Percentiles rank a stretch among this genome's conserved stretches.
phyloP scores from a whole-genome alignment of 2,888 invertebrate species.

The Anoncus sp. region DNA sequence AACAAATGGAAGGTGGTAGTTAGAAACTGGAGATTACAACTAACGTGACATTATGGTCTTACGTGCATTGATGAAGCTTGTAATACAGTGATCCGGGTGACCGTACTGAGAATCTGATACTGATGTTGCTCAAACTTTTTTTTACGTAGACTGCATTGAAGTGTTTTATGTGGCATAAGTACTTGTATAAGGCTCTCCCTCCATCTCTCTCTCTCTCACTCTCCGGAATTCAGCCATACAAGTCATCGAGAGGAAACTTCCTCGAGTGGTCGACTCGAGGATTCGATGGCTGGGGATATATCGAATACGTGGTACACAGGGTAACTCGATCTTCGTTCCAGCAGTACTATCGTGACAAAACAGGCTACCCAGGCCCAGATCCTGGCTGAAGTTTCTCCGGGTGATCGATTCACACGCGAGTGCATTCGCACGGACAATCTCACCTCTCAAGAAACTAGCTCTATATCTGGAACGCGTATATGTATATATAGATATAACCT shows the following conservation, averaged over 20 bases:
- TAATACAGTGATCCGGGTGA: background rate
- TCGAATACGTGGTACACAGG: conserved; percentile 49
- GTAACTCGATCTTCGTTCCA: conserved; percentile 63
- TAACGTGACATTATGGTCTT: background rate
- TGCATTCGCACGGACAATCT: conserved; percentile 44
- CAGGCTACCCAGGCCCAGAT: conserved; percentile 49
- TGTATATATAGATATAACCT: conserved; percentile 17
- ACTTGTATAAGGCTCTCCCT: background rate
- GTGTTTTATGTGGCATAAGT: background rate
- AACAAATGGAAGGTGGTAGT: background rate
- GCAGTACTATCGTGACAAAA: conserved; percentile 59
- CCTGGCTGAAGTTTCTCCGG: conserved; percentile 63
- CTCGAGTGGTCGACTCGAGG: conserved; percentile 44
- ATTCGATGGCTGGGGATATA: conserved; percentile 50
- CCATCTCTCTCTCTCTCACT: conserved; percentile 2
- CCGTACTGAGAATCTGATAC: background rate
- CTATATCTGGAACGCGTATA: background rate
- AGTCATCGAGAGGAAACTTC: conserved; percentile 53
- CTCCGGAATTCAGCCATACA: conserved; percentile 14
- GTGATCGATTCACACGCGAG: conserved; percentile 69
- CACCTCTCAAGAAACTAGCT: conserved; percentile 37
- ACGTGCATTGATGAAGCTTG: background rate
- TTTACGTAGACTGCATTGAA: background rate
- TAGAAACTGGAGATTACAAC: background rate
- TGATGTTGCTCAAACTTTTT: background rate